Evolutionary conservation across 92 coral and sea anemone genomes (phyloP).

Genomic region (Scolanthus callimorphus): DNA sequence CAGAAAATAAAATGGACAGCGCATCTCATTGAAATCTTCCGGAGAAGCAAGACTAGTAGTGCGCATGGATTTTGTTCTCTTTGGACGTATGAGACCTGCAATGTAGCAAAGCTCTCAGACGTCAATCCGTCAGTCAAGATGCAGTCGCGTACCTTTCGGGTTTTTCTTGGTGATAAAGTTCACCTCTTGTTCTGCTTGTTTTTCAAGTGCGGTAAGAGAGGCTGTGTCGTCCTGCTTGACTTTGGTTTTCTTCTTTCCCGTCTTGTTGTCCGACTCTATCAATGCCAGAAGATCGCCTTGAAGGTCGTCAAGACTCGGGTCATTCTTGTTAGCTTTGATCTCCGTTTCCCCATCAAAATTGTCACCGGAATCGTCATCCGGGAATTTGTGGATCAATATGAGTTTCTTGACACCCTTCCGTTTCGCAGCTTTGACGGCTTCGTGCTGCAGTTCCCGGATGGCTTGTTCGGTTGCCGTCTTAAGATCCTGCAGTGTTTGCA

Average conservation of each 20-base stretch:
- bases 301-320: constrained; percentile 42
- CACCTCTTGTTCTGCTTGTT: constrained; percentile 95
- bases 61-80: no score
- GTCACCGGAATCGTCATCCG: constrained; percentile 27
- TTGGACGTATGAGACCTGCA: no score
- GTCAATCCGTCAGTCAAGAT: no score
- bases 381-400: constrained; percentile 64
- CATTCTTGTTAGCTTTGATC: constrained; percentile 22
- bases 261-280: constrained; percentile 46
- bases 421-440: constrained; percentile 54
- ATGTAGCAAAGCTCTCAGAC: no score
- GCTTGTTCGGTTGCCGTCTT: constrained; percentile 85
- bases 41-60: no score
- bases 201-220: constrained; percentile 71
- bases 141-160: constrained; percentile 38
- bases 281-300: constrained; percentile 72
- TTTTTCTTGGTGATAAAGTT: constrained; percentile 43
- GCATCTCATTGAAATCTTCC: no score
- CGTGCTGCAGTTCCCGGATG: constrained; percentile 60
- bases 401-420: constrained; percentile 72
- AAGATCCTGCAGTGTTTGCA: constrained; percentile 69
- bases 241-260: constrained; percentile 15
- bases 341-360: constrained; percentile 2
- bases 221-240: constrained; percentile 45
- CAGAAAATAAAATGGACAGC: no score